Evolutionary conservation across 2,888 invertebrate genomes (phyloP), one percentile per base, ranked within the genome.

Genomic region (Andrena minutula): DNA sequence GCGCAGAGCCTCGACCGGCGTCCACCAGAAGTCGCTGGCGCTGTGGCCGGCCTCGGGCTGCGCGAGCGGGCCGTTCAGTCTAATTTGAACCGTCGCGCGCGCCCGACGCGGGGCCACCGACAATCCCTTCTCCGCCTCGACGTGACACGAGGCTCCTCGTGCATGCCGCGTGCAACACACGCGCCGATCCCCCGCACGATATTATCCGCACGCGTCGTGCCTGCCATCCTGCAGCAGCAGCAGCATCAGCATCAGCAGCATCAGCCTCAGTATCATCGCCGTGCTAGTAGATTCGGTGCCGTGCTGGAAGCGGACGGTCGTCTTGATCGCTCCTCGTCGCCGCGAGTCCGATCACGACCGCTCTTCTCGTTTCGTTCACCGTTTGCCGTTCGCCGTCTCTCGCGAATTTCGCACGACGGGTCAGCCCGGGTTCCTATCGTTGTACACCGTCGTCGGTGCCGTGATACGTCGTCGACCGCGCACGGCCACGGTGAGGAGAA

Each of bases 11-110:
- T 93, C 92, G 83, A 89, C 92, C 93, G 93, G 93, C 93, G 89
- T 90, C 93, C 93, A 89, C 91, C 86, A 93, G 93, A 91, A 90
- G 93, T 88, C 94, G 93, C 94, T 93, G 92, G 88, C 91, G 89
- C 91, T 91, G 92, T 91, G 91, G 91, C 93, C 94, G 93, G 93
- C 91, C 93, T 93, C 92, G 90, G 89, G 88, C 91, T 89, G 88
- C 92, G 90, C 92, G 91, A 92, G 92, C 92, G 91, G 92, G 90
- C 90, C 90, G 92, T 92, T 94, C 94, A 94, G 94, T 94, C 93
- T 93, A 94, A 94, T 94, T 94, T 94, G 93, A 94, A 94, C 93
- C 93, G 93, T 92, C 93, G 94, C 93, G 94, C 92, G 93, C 92
- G 92, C 91, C 92, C 92, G 93, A 92, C 91, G 91, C 92, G 92